Evolutionary conservation across 2,113 vertebrate species (phyloP), one percentile per base, ranked within the genome.

Genomic region (Rana temporaria): DNA sequence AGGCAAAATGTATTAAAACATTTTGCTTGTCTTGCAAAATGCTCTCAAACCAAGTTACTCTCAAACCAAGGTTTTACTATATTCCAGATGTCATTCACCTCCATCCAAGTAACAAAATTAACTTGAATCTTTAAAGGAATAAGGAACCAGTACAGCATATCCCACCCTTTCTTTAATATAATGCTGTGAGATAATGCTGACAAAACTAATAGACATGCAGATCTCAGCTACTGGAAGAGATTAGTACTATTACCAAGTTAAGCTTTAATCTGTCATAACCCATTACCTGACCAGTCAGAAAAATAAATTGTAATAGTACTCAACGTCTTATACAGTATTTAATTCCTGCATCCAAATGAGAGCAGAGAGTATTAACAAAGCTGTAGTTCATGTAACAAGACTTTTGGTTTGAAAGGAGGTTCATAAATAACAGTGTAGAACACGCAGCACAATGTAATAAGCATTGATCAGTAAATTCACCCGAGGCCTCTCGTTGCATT

Each of bases 181-280:
- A 82, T 78, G 78, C 86, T 86, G 86, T 84, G 85, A 86, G 86
- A 87, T 88, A 90, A 90, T 88, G 87, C 88, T 90, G 86, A 88
- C 88, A 88, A 90, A 88, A 84, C 88, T 87, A 90, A 90, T 90
- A 90, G 85, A 79, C 89, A 89, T 85, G 80, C 81, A 86, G 91
- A 88, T 84, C 81, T 84, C 82, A 90, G 88, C 85, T 88, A 87
- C 88, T 88, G 86, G 56, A 88, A 89, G 87, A 90, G 87, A 87
- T 87, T 87, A 88, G 77, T 86, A 84, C 85, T 90, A 90, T 90
- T 90, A 86, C 83, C 86, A 85, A 89, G 78, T 86, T 88, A 86
- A 90, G 84, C 80, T 89, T 88, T 72, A 63, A 87, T 88, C 82
- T 87, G 86, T 87, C 86, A 91, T 81, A 88, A 84, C 77, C 86